Percentiles rank a stretch among this genome's conserved stretches.
Evolutionary conservation across 2,113 vertebrate species (phyloP).

Genomic region (Elephantulus edwardii): DNA sequence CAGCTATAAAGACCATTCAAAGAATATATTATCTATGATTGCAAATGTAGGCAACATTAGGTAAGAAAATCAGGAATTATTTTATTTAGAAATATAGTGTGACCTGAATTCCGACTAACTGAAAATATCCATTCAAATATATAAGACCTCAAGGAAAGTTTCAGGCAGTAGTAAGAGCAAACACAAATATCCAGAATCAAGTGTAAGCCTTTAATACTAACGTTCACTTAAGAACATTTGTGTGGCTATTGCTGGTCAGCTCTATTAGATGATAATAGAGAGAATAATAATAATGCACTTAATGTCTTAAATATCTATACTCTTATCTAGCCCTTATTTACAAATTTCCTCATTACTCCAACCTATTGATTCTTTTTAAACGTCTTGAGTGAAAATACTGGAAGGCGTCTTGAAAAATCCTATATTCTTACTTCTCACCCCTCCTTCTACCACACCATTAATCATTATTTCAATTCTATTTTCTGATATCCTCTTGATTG

Average conservation of each 20-base stretch:
- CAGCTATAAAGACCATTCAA: background rate
- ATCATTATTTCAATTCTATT: background rate
- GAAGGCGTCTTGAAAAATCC: background rate
- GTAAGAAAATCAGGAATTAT: background rate
- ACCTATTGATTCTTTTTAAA: background rate
- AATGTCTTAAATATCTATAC: no score
- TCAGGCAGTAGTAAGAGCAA: background rate
- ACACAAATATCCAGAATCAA: background rate
- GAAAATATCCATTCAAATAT: background rate
- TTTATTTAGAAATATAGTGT: background rate
- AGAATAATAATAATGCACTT: no score
- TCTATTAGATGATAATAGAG: background rate
- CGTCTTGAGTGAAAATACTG: background rate
- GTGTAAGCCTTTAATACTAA: background rate
- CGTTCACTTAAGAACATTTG: background rate
- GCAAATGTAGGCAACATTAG: background rate
- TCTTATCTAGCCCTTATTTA: no score
- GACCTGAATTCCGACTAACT: background rate
- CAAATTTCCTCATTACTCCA: background rate
- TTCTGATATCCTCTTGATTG: background rate
- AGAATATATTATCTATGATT: background rate
- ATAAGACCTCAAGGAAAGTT: background rate
- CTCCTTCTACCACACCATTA: background rate
- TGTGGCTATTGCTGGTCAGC: background rate
- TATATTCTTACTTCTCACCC: accelerated